Percentiles rank a stretch among this genome's conserved stretches.
phyloP scores from a whole-genome alignment of 2,113 vertebrate genomes.

The Poeciliopsis occidentalis region DNA sequence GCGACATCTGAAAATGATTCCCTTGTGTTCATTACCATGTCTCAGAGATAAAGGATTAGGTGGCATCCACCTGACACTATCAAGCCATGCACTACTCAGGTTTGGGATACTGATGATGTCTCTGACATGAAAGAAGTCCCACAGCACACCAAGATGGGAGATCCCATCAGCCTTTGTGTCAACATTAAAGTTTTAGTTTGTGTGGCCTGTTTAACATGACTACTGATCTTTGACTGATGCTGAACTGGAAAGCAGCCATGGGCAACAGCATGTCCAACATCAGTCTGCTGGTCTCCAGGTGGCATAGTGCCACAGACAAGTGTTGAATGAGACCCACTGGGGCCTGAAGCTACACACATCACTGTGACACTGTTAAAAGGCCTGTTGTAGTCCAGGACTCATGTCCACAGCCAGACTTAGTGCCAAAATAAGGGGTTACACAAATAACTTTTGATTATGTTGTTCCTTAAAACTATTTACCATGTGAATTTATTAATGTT shows the following conservation, averaged over 20 bases:
- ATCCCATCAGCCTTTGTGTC: conserved; percentile 55
- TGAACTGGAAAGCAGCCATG: conserved; percentile 78
- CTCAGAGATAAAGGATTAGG: conserved; percentile 19
- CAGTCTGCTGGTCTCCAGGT: conserved; percentile 70
- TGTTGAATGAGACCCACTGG: conserved; percentile 72
- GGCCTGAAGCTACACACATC: conserved; percentile 62
- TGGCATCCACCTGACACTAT: background rate
- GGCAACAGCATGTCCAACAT: conserved; percentile 82
- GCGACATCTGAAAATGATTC: conserved; percentile 48
- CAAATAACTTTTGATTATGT: background rate
- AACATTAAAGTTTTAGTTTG: conserved; percentile 83
- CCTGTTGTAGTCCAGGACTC: conserved; percentile 44
- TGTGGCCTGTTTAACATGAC: conserved; percentile 68
- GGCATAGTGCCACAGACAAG: conserved; percentile 65
- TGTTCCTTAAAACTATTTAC: background rate
- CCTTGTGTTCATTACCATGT: conserved; percentile 38
- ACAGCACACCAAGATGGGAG: conserved; percentile 50
- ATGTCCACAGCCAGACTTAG: background rate
- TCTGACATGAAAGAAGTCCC: conserved; percentile 50
- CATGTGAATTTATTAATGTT: background rate
- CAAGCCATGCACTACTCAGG: background rate
- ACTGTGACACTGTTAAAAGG: conserved; percentile 44
- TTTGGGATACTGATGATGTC: conserved; percentile 14
- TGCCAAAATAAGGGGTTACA: background rate
- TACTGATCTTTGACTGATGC: conserved; percentile 62